Percentiles rank a stretch among this genome's conserved stretches.
phyloP scores from a whole-genome alignment of 2,888 invertebrate genomes.

The Philhelius pedissequus region DNA sequence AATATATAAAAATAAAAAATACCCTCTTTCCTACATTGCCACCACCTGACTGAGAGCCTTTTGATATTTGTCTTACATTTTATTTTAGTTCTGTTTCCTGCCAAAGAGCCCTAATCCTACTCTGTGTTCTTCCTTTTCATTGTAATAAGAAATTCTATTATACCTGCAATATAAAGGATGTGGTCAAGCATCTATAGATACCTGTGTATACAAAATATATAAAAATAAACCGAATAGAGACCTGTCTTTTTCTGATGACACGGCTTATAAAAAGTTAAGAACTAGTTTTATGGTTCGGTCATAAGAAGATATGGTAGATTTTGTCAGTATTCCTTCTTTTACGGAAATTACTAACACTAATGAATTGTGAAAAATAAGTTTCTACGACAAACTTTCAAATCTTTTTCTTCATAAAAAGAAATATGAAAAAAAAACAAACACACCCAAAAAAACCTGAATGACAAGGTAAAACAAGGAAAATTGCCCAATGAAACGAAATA shows the following conservation, averaged over 20 bases:
- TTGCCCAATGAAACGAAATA: neutral
- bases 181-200: conserved; percentile 2
- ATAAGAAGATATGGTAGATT: neutral
- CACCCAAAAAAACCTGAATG: neutral
- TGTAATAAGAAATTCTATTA: neutral
- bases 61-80: conserved; percentile 19
- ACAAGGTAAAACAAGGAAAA: neutral
- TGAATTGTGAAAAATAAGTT: conserved; percentile 54
- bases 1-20: conserved; percentile 13
- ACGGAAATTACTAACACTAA: conserved; percentile 37
- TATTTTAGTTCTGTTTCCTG: neutral
- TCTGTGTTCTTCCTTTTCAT: neutral
- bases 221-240: conserved; percentile 22
- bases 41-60: conserved; percentile 48
- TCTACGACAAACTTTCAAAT: neutral
- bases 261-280: conserved; percentile 27
- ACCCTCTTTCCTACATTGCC: conserved; percentile 39
- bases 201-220: neutral
- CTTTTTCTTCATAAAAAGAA: neutral
- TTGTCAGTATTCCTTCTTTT: neutral
- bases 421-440: neutral
- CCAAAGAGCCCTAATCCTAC: conserved; percentile 21
- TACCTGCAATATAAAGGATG: neutral
- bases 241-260: conserved; percentile 18
- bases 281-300: conserved; percentile 33